Percentiles rank a stretch among this genome's conserved stretches.
Evolutionary conservation across 2,113 vertebrate genomes (phyloP).

Genomic region (Alethe diademata): DNA sequence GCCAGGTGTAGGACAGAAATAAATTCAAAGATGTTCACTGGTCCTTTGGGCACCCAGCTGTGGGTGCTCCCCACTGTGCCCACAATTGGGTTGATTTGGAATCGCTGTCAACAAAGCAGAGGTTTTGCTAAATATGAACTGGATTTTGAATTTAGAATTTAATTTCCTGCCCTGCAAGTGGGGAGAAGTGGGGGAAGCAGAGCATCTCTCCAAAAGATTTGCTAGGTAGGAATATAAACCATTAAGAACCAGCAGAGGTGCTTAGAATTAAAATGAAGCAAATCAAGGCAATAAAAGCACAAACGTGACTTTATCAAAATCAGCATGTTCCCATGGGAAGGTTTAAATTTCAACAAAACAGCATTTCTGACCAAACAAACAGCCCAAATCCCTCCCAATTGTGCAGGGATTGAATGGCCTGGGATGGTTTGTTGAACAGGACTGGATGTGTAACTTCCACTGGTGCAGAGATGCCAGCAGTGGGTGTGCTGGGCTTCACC

Average conservation of each 20-base stretch:
- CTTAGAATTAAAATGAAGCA: background rate
- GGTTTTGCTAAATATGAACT: background rate
- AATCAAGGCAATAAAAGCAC: background rate
- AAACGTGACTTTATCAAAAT: background rate
- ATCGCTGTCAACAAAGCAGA: accelerated
- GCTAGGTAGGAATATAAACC: background rate
- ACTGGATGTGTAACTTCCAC: accelerated
- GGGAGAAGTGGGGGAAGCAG: background rate
- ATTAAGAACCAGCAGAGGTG: background rate
- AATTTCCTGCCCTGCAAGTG: background rate
- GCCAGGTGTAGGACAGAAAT: background rate
- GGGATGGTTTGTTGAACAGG: background rate
- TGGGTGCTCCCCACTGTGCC: background rate
- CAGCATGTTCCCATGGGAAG: accelerated
- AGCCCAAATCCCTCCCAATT: background rate
- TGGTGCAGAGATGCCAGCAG: background rate
- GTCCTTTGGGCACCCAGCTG: background rate
- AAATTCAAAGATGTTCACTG: background rate
- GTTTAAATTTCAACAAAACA: background rate
- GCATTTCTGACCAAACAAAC: background rate
- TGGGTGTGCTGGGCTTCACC: background rate
- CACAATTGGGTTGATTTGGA: background rate
- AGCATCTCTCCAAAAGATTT: background rate
- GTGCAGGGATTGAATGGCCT: background rate
- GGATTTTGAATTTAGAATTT: background rate